Percentiles rank a stretch among this genome's conserved stretches.
Evolutionary conservation across 2,113 vertebrate genomes (phyloP).

Genomic region (Sinocyclocheilus anophthalmus): DNA sequence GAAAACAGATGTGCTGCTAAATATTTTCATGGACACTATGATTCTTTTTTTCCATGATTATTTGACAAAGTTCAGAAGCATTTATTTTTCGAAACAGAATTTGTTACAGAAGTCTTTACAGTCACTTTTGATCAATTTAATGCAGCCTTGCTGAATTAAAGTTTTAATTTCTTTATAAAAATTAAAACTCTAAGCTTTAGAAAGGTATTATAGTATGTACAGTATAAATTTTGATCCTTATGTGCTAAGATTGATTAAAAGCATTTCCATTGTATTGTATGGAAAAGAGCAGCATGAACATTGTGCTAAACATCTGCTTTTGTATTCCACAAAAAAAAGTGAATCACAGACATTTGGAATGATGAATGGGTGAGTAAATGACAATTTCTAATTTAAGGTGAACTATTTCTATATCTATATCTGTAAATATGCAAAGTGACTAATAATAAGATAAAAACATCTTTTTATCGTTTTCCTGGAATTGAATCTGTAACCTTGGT

Average conservation of each 20-base stretch:
- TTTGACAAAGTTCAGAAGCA: background rate
- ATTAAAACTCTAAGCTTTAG: background rate
- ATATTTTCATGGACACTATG: background rate
- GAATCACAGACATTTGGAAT: background rate
- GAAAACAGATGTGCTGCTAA: background rate
- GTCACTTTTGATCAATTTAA: background rate
- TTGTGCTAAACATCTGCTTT: background rate
- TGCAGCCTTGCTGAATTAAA: background rate
- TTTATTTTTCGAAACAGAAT: background rate
- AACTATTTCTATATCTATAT: background rate
- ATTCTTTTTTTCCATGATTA: background rate
- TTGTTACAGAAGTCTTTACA: background rate
- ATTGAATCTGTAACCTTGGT: background rate
- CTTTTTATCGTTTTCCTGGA: background rate
- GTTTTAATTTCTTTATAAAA: background rate
- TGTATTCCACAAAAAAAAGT: background rate
- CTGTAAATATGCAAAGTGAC: background rate
- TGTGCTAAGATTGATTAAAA: background rate
- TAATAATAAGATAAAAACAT: background rate
- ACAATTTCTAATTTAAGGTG: background rate
- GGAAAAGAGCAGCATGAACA: background rate
- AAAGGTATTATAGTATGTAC: background rate
- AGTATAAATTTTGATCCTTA: background rate
- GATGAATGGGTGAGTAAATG: background rate
- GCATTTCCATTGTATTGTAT: background rate